These are phyloP conservation scores for Chymomyza amoena DNA, from an alignment of 2,888 invertebrate species.

Conservation along the genomic window DNA sequence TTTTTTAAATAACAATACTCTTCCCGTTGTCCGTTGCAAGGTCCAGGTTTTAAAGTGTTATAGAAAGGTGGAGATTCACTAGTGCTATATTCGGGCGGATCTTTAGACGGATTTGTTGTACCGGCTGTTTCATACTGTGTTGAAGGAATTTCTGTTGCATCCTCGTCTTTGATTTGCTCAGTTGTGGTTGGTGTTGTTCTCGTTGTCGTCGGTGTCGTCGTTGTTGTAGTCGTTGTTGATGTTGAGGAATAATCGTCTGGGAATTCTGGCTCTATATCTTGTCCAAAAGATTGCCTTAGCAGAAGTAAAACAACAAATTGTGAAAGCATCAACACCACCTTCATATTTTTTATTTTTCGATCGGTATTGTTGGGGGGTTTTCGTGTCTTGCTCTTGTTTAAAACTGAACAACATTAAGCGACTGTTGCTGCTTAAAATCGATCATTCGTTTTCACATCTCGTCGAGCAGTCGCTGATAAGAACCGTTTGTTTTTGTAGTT, in stretches of 20 bases:
- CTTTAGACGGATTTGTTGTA: slow-evolving; percentile 5
- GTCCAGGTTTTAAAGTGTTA: background rate
- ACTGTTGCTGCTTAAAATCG: background rate
- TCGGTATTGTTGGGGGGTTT: slow-evolving; percentile 5
- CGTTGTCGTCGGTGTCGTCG: too few relatives aligned
- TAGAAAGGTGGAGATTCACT: background rate
- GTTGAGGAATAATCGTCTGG: slow-evolving; percentile 47
- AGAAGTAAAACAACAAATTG: slow-evolving; percentile 31
- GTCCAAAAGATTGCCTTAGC: slow-evolving; percentile 28
- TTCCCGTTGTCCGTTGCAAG: background rate
- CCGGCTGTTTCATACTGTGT: background rate
- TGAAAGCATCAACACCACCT: background rate
- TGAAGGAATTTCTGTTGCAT: background rate
- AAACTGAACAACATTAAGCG: slow-evolving; percentile 39
- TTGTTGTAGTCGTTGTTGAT: slow-evolving; percentile 5
- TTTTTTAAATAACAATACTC: slow-evolving; percentile 56
- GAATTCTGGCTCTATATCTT: slow-evolving; percentile 61
- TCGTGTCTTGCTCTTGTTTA: slow-evolving; percentile 27
- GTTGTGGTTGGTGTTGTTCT: background rate
- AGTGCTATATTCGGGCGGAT: background rate
- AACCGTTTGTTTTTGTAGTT: slow-evolving; percentile 4
- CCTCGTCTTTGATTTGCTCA: background rate
- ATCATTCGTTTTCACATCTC: background rate
- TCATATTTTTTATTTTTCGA: slow-evolving; percentile 30
- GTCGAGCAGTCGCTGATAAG: background rate